Conservation (phyloP, 2,113 vertebrate species). For the Trogon surrucura region DNA sequence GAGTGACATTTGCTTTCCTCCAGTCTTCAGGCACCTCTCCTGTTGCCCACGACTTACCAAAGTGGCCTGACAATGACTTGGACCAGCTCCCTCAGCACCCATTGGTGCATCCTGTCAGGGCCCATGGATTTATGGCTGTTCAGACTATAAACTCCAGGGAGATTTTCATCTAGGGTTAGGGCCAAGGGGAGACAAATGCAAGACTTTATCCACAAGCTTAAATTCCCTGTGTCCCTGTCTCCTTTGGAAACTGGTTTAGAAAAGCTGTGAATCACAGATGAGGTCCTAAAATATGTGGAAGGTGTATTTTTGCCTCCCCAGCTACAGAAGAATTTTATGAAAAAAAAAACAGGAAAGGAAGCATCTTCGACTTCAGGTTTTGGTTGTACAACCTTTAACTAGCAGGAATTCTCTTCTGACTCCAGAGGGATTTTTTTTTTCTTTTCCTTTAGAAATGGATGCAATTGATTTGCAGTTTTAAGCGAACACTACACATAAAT, state of each 20-base stretch:
- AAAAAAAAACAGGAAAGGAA: not conserved
- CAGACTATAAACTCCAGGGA: not conserved
- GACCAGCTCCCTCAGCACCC: too few species aligned
- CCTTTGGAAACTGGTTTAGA: not conserved
- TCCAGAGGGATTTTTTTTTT: not conserved
- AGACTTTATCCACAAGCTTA: not conserved
- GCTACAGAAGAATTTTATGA: not conserved
- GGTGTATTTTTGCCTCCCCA: not conserved
- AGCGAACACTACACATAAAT: not conserved
- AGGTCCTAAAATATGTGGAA: not conserved
- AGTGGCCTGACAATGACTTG: too few species aligned
- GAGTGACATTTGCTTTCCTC: too few species aligned
- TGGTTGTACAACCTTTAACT: not conserved
- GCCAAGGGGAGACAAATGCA: not conserved
- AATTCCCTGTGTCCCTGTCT: not conserved
- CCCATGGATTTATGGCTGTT: too few species aligned
- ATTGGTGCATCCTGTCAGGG: too few species aligned
- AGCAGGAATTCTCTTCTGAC: not conserved
- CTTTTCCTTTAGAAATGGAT: not conserved
- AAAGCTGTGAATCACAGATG: not conserved
- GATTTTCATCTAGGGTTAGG: not conserved
- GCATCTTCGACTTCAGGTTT: not conserved
- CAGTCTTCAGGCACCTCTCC: too few species aligned
- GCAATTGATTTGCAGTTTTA: not conserved
- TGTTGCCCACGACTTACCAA: too few species aligned